Evolutionary conservation across 2,888 invertebrate genomes (phyloP).

Genomic region (Pollenia amentaria): DNA sequence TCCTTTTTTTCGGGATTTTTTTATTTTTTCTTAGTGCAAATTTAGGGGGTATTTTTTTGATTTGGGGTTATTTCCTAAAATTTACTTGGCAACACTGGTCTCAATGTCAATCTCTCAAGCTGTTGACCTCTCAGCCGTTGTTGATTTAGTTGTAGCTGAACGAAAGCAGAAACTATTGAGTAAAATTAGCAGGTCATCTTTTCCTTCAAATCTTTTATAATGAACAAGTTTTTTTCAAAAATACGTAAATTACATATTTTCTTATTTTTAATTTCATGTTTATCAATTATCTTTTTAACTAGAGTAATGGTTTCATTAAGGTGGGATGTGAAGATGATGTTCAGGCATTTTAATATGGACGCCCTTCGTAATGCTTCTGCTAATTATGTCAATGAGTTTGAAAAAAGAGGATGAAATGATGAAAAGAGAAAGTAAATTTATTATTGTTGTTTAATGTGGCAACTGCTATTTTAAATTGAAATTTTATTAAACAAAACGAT

Average conservation of each 20-base stretch:
- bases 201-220: neutral
- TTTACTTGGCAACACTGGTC: too few relatives aligned
- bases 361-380: neutral
- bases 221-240: neutral
- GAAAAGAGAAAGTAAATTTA: constrained; percentile 47
- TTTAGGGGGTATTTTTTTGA: too few relatives aligned
- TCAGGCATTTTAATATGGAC: neutral
- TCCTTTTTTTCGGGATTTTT: too few relatives aligned
- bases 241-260: neutral
- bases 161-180: too few relatives aligned
- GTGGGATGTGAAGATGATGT: neutral
- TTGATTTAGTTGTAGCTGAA: too few relatives aligned
- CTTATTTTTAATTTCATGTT: neutral
- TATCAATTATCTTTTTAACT: neutral
- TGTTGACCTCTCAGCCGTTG: neutral
- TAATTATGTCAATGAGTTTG: neutral
- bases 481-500: neutral
- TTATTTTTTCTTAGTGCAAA: too few relatives aligned
- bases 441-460: constrained; percentile 6
- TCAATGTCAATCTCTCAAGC: too few relatives aligned
- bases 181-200: neutral
- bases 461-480: neutral
- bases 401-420: neutral
- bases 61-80: too few relatives aligned
- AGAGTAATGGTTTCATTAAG: neutral